These are phyloP conservation scores for Argyrosomus regius DNA, from an alignment of 2,797 vertebrate species.

Conservation along the genomic window DNA sequence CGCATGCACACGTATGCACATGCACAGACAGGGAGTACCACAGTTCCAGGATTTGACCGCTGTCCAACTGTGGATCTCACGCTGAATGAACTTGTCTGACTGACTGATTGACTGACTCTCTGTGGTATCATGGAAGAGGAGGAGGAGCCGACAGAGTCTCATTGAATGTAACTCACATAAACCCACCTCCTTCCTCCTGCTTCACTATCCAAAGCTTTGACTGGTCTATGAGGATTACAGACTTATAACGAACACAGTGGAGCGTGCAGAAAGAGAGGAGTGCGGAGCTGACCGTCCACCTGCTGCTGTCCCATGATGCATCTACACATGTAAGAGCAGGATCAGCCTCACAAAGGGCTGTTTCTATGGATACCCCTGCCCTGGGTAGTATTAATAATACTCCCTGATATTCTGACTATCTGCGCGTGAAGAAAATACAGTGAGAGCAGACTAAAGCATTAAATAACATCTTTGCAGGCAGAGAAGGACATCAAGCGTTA, in stretches of 20 bases:
- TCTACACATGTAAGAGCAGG: conserved; percentile 57
- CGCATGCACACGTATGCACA: conserved; percentile 39
- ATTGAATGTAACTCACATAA: conserved; percentile 62
- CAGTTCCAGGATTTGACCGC: conserved; percentile 48
- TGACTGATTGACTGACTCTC: conserved; percentile 48
- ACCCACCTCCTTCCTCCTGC: conserved; percentile 25
- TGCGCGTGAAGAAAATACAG: conserved; percentile 26
- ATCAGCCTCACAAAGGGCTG: conserved; percentile 69
- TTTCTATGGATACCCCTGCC: conserved; percentile 83
- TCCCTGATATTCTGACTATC: conserved; percentile 55
- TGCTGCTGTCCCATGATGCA: conserved; percentile 65
- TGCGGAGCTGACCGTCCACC: conserved; percentile 37
- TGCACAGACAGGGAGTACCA: conserved; percentile 28
- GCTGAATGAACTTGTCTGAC: conserved; percentile 57
- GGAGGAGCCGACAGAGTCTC: conserved; percentile 70
- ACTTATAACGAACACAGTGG: conserved; percentile 38
- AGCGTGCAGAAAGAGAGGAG: conserved; percentile 35
- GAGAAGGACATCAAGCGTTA: conserved; percentile 25
- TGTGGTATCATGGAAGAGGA: conserved; percentile 75
- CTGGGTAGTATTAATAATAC: conserved; percentile 58
- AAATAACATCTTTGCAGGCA: conserved; percentile 20
- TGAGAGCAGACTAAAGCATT: conserved; percentile 22
- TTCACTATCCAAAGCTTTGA: conserved; percentile 43
- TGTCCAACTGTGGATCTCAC: conserved; percentile 36
- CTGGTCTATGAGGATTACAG: conserved; percentile 56